Percentiles rank a stretch among this genome's conserved stretches.
Conservation (phyloP, 2,888 invertebrate genomes). For the Asteroscopus sphinx region DNA sequence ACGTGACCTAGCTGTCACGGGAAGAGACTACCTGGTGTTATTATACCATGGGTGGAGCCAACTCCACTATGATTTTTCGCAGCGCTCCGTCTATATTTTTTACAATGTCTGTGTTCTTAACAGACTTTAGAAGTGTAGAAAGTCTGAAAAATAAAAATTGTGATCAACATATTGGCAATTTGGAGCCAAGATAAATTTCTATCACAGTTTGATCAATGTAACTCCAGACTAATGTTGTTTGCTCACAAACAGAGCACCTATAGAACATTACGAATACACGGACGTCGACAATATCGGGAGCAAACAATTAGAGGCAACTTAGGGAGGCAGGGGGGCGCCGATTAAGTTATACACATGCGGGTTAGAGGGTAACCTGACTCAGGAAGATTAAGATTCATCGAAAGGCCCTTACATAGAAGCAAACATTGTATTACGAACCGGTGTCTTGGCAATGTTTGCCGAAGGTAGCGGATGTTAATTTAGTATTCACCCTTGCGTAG, state of each 20-base stretch:
- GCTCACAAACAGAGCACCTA: slow-evolving; percentile 59
- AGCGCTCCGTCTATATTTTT: too few relatives aligned
- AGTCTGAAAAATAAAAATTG: too few relatives aligned
- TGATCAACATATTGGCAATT: neutral
- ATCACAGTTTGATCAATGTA: slow-evolving; percentile 28
- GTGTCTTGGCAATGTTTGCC: slow-evolving; percentile 87
- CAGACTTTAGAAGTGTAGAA: too few relatives aligned
- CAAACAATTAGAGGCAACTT: slow-evolving; percentile 89
- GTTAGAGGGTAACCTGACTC: slow-evolving; percentile 87
- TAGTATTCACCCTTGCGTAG: slow-evolving; percentile 85
- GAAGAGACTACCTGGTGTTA: too few relatives aligned
- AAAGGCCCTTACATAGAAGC: slow-evolving; percentile 86
- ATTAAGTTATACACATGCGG: slow-evolving; percentile 89
- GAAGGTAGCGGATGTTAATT: slow-evolving; percentile 89
- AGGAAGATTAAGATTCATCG: slow-evolving; percentile 88
- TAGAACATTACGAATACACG: slow-evolving; percentile 74
- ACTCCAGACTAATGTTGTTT: slow-evolving; percentile 58
- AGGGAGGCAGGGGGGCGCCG: slow-evolving; percentile 80
- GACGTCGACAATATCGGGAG: slow-evolving; percentile 87
- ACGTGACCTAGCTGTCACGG: too few relatives aligned
- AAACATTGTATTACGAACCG: slow-evolving; percentile 87
- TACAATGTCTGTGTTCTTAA: too few relatives aligned
- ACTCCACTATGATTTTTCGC: too few relatives aligned
- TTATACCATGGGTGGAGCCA: too few relatives aligned
- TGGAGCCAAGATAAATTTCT: slow-evolving; percentile 10